phyloP scores from a whole-genome alignment of 1,140 invertebrate genomes.

The Drosophila virilis region DNA sequence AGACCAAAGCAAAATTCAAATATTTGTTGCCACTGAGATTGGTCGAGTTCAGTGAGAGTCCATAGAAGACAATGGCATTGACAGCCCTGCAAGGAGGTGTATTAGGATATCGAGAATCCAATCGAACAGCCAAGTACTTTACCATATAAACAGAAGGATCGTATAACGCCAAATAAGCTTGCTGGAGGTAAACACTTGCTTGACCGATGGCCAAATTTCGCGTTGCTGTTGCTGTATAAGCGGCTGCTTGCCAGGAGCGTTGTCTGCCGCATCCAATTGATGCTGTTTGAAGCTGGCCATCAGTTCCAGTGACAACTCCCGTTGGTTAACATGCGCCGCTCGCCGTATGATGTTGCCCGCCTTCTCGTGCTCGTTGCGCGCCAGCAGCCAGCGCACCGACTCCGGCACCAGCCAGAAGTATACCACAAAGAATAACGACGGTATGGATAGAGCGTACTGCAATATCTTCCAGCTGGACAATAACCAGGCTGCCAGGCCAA shows the following conservation, averaged over 20 bases:
- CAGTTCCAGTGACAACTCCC: slow-evolving; percentile 85
- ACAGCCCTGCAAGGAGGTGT: slow-evolving; percentile 86
- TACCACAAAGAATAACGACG: slow-evolving; percentile 85
- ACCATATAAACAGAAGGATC: slow-evolving; percentile 86
- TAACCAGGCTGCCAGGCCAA: slow-evolving; percentile 87
- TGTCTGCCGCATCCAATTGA: slow-evolving; percentile 33
- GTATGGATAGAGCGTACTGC: slow-evolving; percentile 86
- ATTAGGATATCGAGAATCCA: background rate
- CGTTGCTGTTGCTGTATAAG: slow-evolving; percentile 36
- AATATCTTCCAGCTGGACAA: slow-evolving; percentile 87
- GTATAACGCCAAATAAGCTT: slow-evolving; percentile 84
- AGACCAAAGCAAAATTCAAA: slow-evolving; percentile 86
- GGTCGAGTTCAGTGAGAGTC: slow-evolving; percentile 89
- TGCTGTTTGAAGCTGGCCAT: slow-evolving; percentile 76
- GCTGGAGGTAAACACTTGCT: slow-evolving; percentile 85
- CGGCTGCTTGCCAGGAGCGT: background rate
- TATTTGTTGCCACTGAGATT: slow-evolving; percentile 88
- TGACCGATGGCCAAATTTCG: slow-evolving; percentile 80
- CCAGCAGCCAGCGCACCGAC: slow-evolving; percentile 87
- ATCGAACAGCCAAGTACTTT: slow-evolving; percentile 31
- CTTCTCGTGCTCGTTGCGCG: slow-evolving; percentile 85
- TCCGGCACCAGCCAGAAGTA: slow-evolving; percentile 88
- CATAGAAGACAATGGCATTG: slow-evolving; percentile 90
- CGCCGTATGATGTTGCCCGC: slow-evolving; percentile 86
- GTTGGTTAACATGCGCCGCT: slow-evolving; percentile 86